phyloP scores from a whole-genome alignment of 2,113 vertebrate species.

The Aptenodytes patagonicus region DNA sequence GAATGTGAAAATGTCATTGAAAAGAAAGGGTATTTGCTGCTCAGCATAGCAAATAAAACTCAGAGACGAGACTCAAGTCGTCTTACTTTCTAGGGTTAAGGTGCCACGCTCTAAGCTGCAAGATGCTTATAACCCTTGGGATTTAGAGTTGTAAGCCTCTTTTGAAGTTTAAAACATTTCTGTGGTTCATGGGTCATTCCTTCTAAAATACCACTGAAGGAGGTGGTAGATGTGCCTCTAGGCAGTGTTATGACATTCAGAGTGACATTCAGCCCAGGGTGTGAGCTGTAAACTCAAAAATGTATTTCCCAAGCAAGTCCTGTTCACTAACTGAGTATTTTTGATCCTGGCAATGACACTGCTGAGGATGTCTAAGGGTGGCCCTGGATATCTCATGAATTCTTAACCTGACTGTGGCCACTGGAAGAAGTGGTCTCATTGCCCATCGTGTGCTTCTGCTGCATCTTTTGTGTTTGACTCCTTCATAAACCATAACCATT shows the following conservation, averaged over 20 bases:
- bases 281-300: not conserved
- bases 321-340: not conserved
- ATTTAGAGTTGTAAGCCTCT: not conserved
- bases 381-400: not conserved
- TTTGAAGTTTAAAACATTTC: not conserved
- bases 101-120: not conserved
- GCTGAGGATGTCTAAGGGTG: not conserved
- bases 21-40: not conserved
- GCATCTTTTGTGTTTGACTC: not conserved
- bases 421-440: not conserved
- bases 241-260: not conserved
- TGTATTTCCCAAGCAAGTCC: not conserved
- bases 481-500: not conserved
- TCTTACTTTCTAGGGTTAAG: not conserved
- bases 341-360: not conserved
- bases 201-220: not conserved
- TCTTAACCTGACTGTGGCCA: not conserved
- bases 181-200: not conserved
- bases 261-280: not conserved
- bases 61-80: not conserved
- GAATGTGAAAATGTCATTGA: not conserved
- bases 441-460: not conserved
- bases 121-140: not conserved
- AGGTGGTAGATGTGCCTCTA: not conserved
- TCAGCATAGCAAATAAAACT: not conserved